phyloP scores from a whole-genome alignment of 2,113 vertebrate genomes.

The Chauna torquata region DNA sequence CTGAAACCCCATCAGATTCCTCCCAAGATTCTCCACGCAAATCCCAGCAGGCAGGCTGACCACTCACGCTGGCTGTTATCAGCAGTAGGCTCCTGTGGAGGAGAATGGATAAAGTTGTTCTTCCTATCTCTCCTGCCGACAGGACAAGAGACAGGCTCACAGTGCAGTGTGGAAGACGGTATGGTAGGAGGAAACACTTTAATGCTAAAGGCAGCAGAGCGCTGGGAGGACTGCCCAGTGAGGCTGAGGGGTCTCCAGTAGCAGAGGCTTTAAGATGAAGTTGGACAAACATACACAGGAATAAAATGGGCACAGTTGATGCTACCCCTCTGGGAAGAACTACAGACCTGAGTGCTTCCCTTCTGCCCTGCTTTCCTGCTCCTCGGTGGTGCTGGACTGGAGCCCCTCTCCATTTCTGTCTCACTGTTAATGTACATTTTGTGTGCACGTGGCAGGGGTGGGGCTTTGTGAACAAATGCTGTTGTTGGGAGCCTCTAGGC shows the following conservation, averaged over 20 bases:
- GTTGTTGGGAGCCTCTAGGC: not conserved
- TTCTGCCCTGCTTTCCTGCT: not conserved
- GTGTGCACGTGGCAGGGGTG: not conserved
- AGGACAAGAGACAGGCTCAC: not conserved
- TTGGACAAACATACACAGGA: not conserved
- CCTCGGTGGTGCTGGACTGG: not conserved
- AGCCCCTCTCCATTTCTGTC: not conserved
- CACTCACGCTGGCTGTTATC: fast-evolving
- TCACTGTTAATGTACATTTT: not conserved
- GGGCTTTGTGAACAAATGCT: not conserved
- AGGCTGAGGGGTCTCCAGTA: not conserved
- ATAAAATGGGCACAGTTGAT: not conserved
- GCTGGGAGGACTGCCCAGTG: fast-evolving
- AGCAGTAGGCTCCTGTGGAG: not conserved
- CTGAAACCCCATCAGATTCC: not conserved
- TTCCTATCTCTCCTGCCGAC: not conserved
- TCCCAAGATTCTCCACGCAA: not conserved
- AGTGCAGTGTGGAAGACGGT: not conserved
- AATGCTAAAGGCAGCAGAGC: not conserved
- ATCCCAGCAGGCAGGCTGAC: not conserved
- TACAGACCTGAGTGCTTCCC: not conserved
- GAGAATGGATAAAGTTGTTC: not conserved
- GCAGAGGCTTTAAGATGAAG: not conserved
- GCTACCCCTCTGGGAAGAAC: not conserved
- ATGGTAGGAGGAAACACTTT: fast-evolving